These are phyloP conservation scores for Leptopilina clavipes DNA, from an alignment of 1,140 invertebrate genomes.

Conservation along the genomic window DNA sequence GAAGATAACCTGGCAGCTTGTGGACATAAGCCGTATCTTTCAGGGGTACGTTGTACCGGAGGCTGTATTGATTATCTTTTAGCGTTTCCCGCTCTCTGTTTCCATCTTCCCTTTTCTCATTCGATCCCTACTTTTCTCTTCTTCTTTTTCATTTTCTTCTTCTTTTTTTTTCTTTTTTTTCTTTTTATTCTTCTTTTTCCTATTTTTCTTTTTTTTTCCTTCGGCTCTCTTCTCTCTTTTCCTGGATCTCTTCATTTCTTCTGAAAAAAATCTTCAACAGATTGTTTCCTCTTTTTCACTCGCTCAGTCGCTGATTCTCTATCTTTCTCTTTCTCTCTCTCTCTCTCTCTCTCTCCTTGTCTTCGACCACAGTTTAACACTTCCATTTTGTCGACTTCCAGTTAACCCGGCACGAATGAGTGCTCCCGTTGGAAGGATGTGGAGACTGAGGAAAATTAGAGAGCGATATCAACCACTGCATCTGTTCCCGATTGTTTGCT, in stretches of 20 bases:
- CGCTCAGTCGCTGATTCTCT: neutral
- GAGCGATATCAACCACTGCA: slow-evolving; percentile 31
- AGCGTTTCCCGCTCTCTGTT: slow-evolving; percentile 44
- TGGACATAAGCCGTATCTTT: slow-evolving; percentile 44
- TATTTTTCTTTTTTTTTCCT: slow-evolving; percentile 35
- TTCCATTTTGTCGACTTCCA: slow-evolving; percentile 7
- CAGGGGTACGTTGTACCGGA: slow-evolving; percentile 13
- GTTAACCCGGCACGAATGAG: slow-evolving; percentile 20
- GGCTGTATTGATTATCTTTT: slow-evolving; percentile 57
- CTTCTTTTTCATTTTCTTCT: neutral
- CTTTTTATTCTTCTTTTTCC: slow-evolving; percentile 46
- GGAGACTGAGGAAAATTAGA: slow-evolving; percentile 7
- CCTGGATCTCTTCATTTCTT: neutral
- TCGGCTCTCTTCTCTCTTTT: neutral
- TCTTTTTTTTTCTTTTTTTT: slow-evolving; percentile 33
- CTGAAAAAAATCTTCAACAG: neutral
- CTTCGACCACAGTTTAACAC: slow-evolving; percentile 40
- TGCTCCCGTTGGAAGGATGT: neutral
- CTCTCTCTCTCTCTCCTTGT: neutral
- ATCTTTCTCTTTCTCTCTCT: slow-evolving; percentile 10
- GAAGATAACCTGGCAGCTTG: slow-evolving; percentile 40
- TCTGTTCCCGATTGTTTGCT: slow-evolving; percentile 12
- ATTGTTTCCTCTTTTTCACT: neutral
- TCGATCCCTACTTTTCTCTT: slow-evolving; percentile 7
- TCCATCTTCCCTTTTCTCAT: slow-evolving; percentile 9